phyloP scores from a whole-genome alignment of 1,140 invertebrate species.

The Yoshiicerus persimilis region DNA sequence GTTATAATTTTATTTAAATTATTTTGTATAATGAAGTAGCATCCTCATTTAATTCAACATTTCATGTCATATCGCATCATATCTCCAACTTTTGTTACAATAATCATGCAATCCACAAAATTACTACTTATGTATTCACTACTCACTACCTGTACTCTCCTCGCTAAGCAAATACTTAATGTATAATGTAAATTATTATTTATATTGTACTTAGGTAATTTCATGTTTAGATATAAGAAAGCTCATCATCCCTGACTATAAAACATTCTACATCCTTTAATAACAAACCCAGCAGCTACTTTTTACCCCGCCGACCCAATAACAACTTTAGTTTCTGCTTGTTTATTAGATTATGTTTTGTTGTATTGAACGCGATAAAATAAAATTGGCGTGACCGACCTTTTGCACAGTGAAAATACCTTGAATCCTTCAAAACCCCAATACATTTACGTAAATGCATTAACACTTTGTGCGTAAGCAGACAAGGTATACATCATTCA shows the following conservation, averaged over 20 bases:
- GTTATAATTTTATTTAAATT: background rate
- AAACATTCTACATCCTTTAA: background rate
- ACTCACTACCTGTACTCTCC: background rate
- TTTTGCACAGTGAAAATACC: background rate
- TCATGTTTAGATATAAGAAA: background rate
- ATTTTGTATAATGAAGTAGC: background rate
- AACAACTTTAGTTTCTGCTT: background rate
- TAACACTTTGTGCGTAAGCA: no score
- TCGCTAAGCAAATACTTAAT: background rate
- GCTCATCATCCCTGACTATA: background rate
- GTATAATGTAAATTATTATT: background rate
- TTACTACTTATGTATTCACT: no score
- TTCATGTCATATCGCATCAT: background rate
- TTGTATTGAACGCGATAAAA: background rate
- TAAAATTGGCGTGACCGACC: slow-evolving; percentile 5
- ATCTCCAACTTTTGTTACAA: background rate
- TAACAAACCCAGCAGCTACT: background rate
- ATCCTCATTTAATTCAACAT: background rate
- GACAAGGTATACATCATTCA: no score
- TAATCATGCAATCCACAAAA: background rate
- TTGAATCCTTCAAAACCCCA: background rate
- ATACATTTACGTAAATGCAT: background rate
- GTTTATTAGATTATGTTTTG: background rate
- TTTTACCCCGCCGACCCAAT: background rate
- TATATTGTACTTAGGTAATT: background rate